phyloP scores from a whole-genome alignment of 2,113 vertebrate species.

The Micronycteris hirsuta region DNA sequence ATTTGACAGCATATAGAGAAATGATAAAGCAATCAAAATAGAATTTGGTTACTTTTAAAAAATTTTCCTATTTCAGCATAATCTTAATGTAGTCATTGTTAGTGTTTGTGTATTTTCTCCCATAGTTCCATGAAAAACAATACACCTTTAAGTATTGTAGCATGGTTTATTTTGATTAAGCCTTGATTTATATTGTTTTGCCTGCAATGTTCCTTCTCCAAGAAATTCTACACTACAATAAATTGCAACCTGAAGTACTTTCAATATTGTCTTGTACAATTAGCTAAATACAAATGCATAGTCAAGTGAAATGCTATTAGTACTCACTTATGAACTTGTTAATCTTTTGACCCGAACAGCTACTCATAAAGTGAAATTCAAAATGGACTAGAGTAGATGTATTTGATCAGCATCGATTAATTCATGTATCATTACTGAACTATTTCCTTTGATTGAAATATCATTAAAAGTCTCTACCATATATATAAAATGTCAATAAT shows the following conservation, averaged over 20 bases:
- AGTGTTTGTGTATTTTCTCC: not conserved
- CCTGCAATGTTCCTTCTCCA: not conserved
- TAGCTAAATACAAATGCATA: conserved; percentile 74
- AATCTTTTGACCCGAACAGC: conserved; percentile 69
- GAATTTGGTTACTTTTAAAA: not conserved
- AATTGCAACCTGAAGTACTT: conserved; percentile 66
- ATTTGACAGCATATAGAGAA: not conserved
- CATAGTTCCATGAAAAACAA: not conserved
- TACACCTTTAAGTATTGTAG: not conserved
- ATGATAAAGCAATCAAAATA: not conserved
- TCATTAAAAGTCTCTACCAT: conserved; percentile 77
- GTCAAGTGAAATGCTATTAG: conserved; percentile 66
- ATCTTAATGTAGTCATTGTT: not conserved
- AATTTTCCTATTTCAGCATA: not conserved
- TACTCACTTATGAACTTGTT: conserved; percentile 73
- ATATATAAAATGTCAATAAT: conserved; percentile 79
- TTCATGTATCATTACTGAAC: conserved; percentile 85
- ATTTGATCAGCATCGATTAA: conserved; percentile 91
- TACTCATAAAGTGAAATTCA: conserved; percentile 72
- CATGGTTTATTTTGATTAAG: not conserved
- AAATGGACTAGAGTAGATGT: conserved; percentile 79
- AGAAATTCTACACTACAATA: conserved; percentile 62
- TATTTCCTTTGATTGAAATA: conserved; percentile 81
- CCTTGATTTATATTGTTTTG: not conserved
- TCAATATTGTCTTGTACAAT: conserved; percentile 74